Conservation (phyloP, 2,797 vertebrate species). For the Lacerta agilis region DNA sequence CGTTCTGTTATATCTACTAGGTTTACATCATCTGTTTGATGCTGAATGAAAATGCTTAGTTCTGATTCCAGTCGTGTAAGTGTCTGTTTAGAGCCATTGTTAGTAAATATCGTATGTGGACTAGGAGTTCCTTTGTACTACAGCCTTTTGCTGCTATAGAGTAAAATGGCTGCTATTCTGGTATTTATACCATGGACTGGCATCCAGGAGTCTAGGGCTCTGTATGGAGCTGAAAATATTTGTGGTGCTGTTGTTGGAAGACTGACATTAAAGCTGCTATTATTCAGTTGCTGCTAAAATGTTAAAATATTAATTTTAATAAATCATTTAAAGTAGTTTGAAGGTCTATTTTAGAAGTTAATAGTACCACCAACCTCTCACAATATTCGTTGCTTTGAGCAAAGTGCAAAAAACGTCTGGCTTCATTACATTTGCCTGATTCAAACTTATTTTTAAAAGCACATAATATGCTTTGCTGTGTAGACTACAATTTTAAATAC, state of each 20-base stretch:
- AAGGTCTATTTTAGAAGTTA: not conserved
- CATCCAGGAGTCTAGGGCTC: not conserved
- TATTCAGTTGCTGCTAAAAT: not conserved
- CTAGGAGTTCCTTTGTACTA: too few species aligned
- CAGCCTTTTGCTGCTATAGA: not conserved
- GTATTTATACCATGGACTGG: not conserved
- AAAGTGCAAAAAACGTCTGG: not conserved
- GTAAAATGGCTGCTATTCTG: not conserved
- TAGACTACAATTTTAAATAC: not conserved
- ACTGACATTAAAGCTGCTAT: not conserved
- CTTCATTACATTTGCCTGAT: not conserved
- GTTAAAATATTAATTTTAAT: constrained; percentile 12
- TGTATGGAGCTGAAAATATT: not conserved
- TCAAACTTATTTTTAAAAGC: not conserved
- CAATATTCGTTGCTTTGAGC: not conserved
- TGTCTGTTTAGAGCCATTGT: too few species aligned
- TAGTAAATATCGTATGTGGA: too few species aligned
- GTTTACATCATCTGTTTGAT: too few species aligned
- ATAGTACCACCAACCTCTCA: not conserved
- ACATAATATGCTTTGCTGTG: not conserved
- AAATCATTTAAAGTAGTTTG: not conserved
- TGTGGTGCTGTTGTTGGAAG: not conserved
- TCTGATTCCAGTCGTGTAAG: not conserved
- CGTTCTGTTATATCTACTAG: too few species aligned
- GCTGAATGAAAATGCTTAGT: not conserved